Evolutionary conservation across 2,113 vertebrate genomes (phyloP), one percentile per base, ranked within the genome.

Genomic region (Embiotoca jacksoni): DNA sequence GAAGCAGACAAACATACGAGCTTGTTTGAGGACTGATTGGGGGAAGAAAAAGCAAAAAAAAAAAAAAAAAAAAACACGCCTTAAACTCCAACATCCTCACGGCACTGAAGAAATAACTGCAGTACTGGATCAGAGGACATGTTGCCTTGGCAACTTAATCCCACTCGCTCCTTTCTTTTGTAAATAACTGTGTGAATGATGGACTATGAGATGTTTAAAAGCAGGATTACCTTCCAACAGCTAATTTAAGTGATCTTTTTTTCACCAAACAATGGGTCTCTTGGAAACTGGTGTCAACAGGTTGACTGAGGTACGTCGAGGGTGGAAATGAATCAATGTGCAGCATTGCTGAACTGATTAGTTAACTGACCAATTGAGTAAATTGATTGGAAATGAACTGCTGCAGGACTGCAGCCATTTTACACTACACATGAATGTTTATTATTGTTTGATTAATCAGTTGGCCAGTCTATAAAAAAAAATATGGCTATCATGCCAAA

Each of bases 141-240:
- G 92, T 94, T 94, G 86, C 92, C 90, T n/a, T 87, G 92, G 91
- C 78, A 93, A 94, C 93, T 80, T 85, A 72, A 90, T 90, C 88
- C 86, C 85, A 90, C 88, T 80, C 58, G 75, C 70, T 80, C 39
- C 55, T 41, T 69, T 72, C 52, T 79, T 41, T 71, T 75, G 6
- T 68, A 72, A 83, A 73, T 59, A 80, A 72, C 30, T 16, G 39
- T 83, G 58, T 62, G 52, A 72, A 55, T 77, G 72, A 85, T 56
- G 47, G 82, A 75, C 52, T 52, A 5, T 55, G 30, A 64, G 31
- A 64, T 13, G 10, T 70, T 11, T 7, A 9, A 16, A 50, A 68
- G 39, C 55, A 41, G 4, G 10, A 32, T 33, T 50, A 57, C 46
- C 52, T 46, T 16, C 50, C 41, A 52, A 75, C 55, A 33, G 32